Evolutionary conservation across 2,797 vertebrate species (phyloP), one percentile per base, ranked within the genome.

Genomic region (Nasua narica): DNA sequence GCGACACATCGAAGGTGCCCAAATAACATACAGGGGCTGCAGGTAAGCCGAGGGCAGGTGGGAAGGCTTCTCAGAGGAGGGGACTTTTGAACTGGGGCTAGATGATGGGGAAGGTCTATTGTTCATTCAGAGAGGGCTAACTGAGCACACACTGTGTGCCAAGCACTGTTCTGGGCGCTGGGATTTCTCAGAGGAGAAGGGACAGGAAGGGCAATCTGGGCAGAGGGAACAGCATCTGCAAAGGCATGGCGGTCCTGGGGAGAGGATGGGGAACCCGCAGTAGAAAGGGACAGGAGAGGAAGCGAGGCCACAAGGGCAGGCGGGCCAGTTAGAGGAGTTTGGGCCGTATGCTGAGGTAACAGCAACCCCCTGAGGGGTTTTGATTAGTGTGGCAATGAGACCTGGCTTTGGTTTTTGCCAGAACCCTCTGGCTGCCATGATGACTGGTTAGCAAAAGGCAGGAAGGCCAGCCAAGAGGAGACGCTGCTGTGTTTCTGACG

Each of bases 321-420:
- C 0, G 0, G 52, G 40, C 29, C 32, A 18, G 13, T 58, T 10
- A 3, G n/a, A 58, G 15, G 18, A 29, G 48, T 48, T 3, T 4
- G 16, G 81, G 54, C 56, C 77, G 25, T 27, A 3, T 15, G 12
- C 10, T 37, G 18, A 78, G 32, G 67, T 14, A 19, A 35, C 0
- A 50, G 65, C 88, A 60, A 74, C n/a, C 35, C 54, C 8, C 40
- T 35, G 43, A 37, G 67, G 74, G 54, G 35, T 82, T 56, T 62
- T 2, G 50, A 86, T 56, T 16, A 23, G 21, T 69, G 15, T 8
- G 15, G 27, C 2, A 7, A 35, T 40, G 74, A 96, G 50, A 54
- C 23, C 14, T 14, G 62, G 56, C 48, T 74, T 62, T 81, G 72
- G 46, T 72, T 87, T 87, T 74, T 69, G 72, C 50, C 11, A 77